Base-by-base conservation (phyloP, 2,888 invertebrate genomes). In the Molanna angustata region DNA sequence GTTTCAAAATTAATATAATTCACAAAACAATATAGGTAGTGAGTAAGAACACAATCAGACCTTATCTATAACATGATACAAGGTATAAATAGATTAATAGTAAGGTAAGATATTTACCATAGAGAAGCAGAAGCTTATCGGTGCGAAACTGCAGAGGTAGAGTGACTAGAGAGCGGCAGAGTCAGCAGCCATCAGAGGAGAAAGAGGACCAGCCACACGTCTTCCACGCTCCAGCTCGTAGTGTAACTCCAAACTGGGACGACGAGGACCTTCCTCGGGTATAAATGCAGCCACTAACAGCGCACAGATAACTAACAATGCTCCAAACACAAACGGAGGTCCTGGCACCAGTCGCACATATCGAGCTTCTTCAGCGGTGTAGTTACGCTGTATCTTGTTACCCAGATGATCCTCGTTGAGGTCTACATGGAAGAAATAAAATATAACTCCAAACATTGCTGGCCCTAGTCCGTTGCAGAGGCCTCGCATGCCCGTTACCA, bases 401-500 rank as follows among this genome's bases (percentile, higher is more conserved):
- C 49, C 62, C 50, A 62, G 65, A 61, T 80, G 79, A 54, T 88
- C 86, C 63, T 88, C 90, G 69, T 94, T 94, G 66, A 99, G 79
- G 76, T 99, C 94, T 61, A 99, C 98, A 71, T 98, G 93, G 76
- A 98, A 99, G 66, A 98, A 79, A 76, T 96, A 99, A 78, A 99
- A 99, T 64, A 99, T 93, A 62, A 98, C 86, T 14, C 99, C 99
- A 70, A 94, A 99, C 82, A 99, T 89, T 37, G 99, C 99, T 0
- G 99, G 99, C 0, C 99, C 99, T 45, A 99, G 81, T 13, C 98
- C 98, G 69, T 97, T 96, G 68, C 99, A 99, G 44, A 99, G 82
- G 1, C 99, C 98, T 59, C 98, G 80, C 81, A 99, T 97, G 11
- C 99, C 99, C 0, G 99, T 99, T 45, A 99, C 94, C 85, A 99